Evolutionary conservation across 2,797 vertebrate species (phyloP).

Genomic region (Sebastes hopkinsi): DNA sequence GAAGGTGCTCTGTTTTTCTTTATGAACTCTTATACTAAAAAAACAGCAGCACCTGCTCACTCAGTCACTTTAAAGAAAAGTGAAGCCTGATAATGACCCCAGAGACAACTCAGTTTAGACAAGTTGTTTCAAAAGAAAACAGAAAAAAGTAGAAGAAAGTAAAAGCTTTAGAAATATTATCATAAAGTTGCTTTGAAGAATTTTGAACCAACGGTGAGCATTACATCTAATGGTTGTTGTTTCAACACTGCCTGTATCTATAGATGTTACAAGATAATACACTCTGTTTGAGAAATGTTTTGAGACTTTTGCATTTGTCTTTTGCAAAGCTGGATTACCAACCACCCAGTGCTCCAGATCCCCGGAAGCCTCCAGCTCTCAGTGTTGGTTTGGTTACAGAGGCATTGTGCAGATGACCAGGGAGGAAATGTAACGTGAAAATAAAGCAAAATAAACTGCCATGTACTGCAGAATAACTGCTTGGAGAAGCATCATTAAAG

Average conservation of each 20-base stretch:
- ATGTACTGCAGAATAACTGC: too few species aligned
- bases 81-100: background rate
- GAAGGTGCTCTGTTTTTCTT: background rate
- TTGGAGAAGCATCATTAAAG: too few species aligned
- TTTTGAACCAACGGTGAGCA: background rate
- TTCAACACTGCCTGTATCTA: background rate
- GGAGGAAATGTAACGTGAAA: too few species aligned
- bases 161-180: background rate
- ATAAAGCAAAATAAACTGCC: too few species aligned
- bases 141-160: background rate
- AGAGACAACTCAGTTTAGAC: background rate
- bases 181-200: background rate
- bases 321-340: background rate
- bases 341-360: background rate
- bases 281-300: background rate
- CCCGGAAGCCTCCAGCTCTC: background rate
- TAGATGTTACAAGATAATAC: background rate
- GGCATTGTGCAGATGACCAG: too few species aligned
- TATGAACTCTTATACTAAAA: background rate
- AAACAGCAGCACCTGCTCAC: background rate
- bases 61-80: background rate
- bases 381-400: background rate
- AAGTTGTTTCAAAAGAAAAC: background rate
- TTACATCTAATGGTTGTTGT: background rate
- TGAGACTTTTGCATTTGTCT: background rate